phyloP scores from a whole-genome alignment of 2,113 vertebrate species.

The Gracilinanus agilis region DNA sequence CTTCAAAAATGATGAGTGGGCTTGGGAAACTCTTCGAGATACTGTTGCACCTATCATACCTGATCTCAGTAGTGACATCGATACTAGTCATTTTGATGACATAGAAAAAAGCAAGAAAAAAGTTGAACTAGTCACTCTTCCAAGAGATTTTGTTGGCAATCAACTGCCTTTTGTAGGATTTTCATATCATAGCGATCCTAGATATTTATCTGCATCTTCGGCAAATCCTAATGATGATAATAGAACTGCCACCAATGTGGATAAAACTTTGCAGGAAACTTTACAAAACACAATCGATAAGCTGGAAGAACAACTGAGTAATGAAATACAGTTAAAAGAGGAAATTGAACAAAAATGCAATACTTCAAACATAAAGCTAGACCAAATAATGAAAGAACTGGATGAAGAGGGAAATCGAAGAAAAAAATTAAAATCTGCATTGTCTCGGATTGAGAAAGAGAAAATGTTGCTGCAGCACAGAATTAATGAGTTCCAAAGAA shows the following conservation, averaged over 20 bases:
- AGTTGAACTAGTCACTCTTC: conserved; percentile 98
- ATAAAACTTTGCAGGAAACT: conserved; percentile 97
- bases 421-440: no score
- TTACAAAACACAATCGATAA: conserved; percentile 97
- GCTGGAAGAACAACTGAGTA: conserved; percentile 96
- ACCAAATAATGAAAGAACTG: conserved; percentile 98
- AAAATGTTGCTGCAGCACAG: no score
- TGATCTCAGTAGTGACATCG: conserved; percentile 97
- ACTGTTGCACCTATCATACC: conserved; percentile 98
- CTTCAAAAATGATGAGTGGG: no score
- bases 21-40: no score
- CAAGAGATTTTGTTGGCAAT: conserved; percentile 99
- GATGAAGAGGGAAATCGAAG: conserved; percentile 99
- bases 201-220: no score
- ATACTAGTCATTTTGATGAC: conserved; percentile 99
- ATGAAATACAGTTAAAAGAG: conserved; percentile 98
- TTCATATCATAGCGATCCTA: conserved; percentile 95
- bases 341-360: conserved; percentile 99
- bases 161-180: conserved; percentile 99
- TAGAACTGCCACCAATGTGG: no score
- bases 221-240: no score
- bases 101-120: conserved; percentile 98
- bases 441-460: no score
- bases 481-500: no score
- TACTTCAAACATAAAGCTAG: conserved; percentile 95